A percentile compares a stretch with the other conserved stretches of the same genome.
Evolutionary conservation across 2,113 vertebrate species (phyloP).

Genomic region (Chlamydotis undulata): DNA sequence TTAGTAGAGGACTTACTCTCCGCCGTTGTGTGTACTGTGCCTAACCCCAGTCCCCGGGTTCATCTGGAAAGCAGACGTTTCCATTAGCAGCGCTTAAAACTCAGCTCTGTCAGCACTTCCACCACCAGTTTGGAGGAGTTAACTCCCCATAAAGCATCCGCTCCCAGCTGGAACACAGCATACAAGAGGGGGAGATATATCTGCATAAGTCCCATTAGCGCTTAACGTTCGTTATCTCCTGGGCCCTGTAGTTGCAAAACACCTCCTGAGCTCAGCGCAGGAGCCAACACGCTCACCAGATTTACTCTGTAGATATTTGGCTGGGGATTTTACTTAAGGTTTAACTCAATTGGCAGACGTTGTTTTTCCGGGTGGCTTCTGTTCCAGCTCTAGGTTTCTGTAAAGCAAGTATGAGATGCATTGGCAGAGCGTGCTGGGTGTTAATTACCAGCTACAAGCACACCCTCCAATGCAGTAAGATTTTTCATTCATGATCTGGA

Average conservation of each 20-base stretch:
- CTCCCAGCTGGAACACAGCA: constrained; percentile 36
- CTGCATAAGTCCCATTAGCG: not conserved
- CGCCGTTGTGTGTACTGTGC: not conserved
- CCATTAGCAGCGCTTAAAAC: not conserved
- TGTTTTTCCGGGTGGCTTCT: constrained; percentile 19
- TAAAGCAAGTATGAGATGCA: constrained; percentile 26
- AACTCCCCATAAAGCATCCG: not conserved
- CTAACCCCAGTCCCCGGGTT: not conserved
- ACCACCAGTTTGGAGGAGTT: not conserved
- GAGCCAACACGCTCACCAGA: not conserved
- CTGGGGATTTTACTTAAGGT: constrained; percentile 40
- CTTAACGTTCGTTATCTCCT: not conserved
- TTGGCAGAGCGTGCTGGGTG: constrained; percentile 20
- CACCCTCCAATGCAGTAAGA: not conserved
- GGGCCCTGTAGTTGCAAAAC: not conserved
- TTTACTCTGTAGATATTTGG: constrained; percentile 44
- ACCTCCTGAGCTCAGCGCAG: constrained; percentile 11
- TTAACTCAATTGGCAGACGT: constrained; percentile 38
- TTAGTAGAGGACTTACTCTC: not conserved
- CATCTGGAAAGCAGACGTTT: not conserved
- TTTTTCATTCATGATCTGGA: constrained; percentile 51
- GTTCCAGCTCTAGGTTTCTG: constrained; percentile 40
- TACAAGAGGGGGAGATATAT: not conserved
- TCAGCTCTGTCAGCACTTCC: constrained; percentile 12
- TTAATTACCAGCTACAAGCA: constrained; percentile 57